A percentile compares a stretch with the other conserved stretches of the same genome.
These are phyloP conservation scores for Coenonympha glycerion DNA, from an alignment of 2,888 invertebrate genomes.

Conservation along the genomic window DNA sequence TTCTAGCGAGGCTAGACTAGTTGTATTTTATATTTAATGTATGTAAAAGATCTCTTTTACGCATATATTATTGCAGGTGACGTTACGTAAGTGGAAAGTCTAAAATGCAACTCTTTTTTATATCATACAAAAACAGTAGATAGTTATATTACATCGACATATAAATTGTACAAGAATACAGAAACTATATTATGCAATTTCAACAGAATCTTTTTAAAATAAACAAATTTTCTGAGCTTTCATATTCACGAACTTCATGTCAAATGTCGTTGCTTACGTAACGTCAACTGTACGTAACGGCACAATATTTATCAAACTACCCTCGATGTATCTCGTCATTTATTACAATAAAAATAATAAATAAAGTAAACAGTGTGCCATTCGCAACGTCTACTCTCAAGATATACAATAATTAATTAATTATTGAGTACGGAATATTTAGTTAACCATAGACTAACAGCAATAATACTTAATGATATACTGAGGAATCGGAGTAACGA, in stretches of 20 bases:
- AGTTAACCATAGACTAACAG: constrained; percentile 70
- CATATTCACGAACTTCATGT: not conserved
- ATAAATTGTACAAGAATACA: no score
- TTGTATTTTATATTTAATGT: constrained; percentile 16
- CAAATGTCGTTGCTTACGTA: not conserved
- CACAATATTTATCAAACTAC: constrained; percentile 50
- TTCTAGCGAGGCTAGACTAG: constrained; percentile 69
- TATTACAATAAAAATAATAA: constrained; percentile 48
- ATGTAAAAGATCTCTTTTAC: constrained; percentile 50
- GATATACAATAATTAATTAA: constrained; percentile 54
- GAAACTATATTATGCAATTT: no score
- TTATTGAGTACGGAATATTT: constrained; percentile 52
- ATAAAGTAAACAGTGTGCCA: constrained; percentile 61
- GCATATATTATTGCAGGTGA: constrained; percentile 14
- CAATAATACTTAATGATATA: constrained; percentile 68
- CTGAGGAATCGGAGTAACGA: not conserved
- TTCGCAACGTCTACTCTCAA: constrained; percentile 63
- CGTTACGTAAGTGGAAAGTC: not conserved
- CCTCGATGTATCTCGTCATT: constrained; percentile 65
- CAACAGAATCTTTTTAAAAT: no score
- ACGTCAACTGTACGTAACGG: constrained; percentile 33
- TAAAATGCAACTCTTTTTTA: not conserved
- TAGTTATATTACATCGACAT: no score
- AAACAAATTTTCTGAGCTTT: not conserved
- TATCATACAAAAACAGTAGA: no score